Percentiles rank a stretch among this genome's conserved stretches.
These are phyloP conservation scores for Panthera uncia DNA, from an alignment of 2,113 vertebrate species.

Conservation along the genomic window DNA sequence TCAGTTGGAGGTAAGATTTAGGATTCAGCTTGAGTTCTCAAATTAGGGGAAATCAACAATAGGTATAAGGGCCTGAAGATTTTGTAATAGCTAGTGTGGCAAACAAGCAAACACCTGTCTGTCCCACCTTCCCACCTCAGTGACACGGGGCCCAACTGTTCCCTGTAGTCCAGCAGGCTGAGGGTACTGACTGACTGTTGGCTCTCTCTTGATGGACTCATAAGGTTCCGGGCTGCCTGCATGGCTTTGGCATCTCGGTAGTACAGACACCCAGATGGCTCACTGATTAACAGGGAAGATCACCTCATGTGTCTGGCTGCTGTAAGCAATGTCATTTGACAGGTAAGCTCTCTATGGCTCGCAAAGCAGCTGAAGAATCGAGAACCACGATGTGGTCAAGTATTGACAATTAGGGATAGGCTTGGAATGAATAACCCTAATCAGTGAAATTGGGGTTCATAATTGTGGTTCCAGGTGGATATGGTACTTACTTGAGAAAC, in stretches of 20 bases:
- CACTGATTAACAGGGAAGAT: not conserved
- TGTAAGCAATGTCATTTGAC: not conserved
- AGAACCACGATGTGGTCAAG: not conserved
- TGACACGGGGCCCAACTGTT: not conserved
- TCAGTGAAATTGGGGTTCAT: not conserved
- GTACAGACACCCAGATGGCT: not conserved
- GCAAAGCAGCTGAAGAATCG: not conserved
- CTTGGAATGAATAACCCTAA: not conserved
- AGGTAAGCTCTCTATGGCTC: not conserved
- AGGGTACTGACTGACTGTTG: not conserved
- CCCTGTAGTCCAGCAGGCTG: accelerated
- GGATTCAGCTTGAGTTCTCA: not conserved
- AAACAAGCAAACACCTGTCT: not conserved
- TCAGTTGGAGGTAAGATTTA: not conserved
- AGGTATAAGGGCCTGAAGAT: not conserved
- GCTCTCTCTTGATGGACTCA: not conserved
- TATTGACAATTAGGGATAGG: not conserved
- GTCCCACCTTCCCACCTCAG: not conserved
- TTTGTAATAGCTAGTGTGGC: not conserved
- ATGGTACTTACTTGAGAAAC: not conserved
- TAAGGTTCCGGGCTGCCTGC: not conserved
- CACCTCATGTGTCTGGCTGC: not conserved
- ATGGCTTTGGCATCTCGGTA: not conserved
- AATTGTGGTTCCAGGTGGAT: not conserved
- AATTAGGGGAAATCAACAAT: not conserved